Conservation (phyloP, 2,888 invertebrate genomes). For the Pegoplata infirma region DNA sequence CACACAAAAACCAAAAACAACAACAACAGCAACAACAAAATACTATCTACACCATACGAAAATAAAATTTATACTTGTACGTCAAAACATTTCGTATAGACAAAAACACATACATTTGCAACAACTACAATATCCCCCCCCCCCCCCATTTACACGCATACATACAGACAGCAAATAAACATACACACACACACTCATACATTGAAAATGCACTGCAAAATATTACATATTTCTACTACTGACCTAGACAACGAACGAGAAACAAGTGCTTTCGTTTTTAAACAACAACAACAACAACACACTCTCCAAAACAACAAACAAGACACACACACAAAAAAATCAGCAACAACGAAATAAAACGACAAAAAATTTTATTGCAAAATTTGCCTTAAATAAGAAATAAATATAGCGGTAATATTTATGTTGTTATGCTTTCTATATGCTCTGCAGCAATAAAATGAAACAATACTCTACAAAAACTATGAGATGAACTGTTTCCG, state of each 20-base stretch:
- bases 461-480: constrained; percentile 32
- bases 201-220: constrained; percentile 9
- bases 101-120: constrained; percentile 38
- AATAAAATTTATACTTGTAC: constrained; percentile 18
- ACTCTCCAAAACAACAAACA: no score
- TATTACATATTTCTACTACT: constrained; percentile 68
- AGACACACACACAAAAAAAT: constrained; percentile 20
- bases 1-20: constrained; percentile 13
- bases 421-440: constrained; percentile 32
- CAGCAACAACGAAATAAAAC: constrained; percentile 22
- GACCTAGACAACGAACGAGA: constrained; percentile 70
- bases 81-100: constrained; percentile 8
- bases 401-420: constrained; percentile 48
- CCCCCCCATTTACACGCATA: neutral
- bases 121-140: constrained; percentile 5
- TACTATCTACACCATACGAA: no score
- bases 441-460: constrained; percentile 55
- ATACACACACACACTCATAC: neutral
- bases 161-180: neutral
- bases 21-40: constrained; percentile 27
- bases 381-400: constrained; percentile 46
- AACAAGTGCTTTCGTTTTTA: constrained; percentile 60
- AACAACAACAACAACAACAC: constrained; percentile 40
- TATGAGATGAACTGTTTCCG: constrained; percentile 29
- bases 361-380: constrained; percentile 45